phyloP scores from a whole-genome alignment of 2,797 vertebrate genomes.

The Siniperca obscura region DNA sequence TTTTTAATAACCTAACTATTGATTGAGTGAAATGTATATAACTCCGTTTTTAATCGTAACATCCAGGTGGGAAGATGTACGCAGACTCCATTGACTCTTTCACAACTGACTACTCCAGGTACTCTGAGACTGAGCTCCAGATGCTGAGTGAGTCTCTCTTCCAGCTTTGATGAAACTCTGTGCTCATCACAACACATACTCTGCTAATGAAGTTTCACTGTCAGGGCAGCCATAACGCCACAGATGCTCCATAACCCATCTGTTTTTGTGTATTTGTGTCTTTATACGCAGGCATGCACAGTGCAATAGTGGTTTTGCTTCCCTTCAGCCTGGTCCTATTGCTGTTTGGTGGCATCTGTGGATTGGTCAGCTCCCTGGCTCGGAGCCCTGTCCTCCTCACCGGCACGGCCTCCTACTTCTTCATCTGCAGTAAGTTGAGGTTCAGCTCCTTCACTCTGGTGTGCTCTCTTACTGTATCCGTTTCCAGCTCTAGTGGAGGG shows the following conservation, averaged over 20 bases:
- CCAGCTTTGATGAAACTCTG: conserved; percentile 11
- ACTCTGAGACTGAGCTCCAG: conserved; percentile 73
- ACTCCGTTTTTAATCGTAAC: background rate
- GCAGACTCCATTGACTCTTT: conserved; percentile 65
- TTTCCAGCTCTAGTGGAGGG: background rate
- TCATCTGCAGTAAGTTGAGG: conserved; percentile 85
- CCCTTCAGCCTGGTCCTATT: conserved; percentile 86
- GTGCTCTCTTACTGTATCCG: background rate
- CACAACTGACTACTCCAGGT: conserved; percentile 64
- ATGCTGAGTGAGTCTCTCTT: conserved; percentile 83
- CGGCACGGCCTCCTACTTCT: conserved; percentile 81
- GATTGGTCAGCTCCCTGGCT: conserved; percentile 85
- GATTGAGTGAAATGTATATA: background rate
- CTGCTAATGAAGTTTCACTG: conserved; percentile 36
- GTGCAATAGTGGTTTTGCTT: conserved; percentile 82
- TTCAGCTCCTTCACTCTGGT: background rate
- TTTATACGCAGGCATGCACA: conserved; percentile 81
- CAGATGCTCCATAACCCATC: conserved; percentile 34
- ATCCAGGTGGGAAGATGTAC: conserved; percentile 71
- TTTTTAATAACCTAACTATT: background rate
- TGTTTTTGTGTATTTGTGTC: conserved; percentile 32
- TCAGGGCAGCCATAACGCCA: conserved; percentile 15
- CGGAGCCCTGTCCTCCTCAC: conserved; percentile 79
- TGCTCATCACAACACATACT: conserved; percentile 1
- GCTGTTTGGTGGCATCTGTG: conserved; percentile 85